phyloP scores from a whole-genome alignment of 2,888 invertebrate species.

The Acronicta psi region DNA sequence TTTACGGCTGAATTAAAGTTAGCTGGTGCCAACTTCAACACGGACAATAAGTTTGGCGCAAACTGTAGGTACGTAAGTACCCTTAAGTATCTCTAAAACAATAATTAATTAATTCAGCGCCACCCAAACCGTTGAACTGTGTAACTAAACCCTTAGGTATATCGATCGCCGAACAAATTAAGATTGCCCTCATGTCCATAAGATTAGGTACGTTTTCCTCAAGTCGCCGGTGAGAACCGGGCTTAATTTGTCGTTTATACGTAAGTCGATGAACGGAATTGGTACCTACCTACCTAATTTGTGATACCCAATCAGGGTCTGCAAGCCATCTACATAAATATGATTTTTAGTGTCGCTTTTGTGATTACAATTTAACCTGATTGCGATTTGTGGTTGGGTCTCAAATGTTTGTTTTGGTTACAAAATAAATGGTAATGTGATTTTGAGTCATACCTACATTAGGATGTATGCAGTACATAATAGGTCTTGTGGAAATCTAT shows the following conservation, averaged over 20 bases:
- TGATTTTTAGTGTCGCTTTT: conserved; percentile 36
- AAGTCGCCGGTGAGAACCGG: conserved; percentile 76
- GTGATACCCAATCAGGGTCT: conserved; percentile 46
- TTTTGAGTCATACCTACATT: conserved; percentile 6
- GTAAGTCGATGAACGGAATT: conserved; percentile 46
- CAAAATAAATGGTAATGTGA: conserved; percentile 30
- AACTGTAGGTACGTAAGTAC: not conserved
- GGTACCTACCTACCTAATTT: conserved; percentile 55
- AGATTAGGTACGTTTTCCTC: conserved; percentile 68
- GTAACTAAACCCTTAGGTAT: conserved; percentile 35
- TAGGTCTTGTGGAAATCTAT: no score
- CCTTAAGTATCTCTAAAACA: not conserved
- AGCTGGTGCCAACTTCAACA: no score
- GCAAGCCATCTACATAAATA: conserved; percentile 48
- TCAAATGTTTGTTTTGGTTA: conserved; percentile 33
- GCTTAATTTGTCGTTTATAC: conserved; percentile 42
- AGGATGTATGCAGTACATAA: no score
- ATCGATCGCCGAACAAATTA: conserved; percentile 63
- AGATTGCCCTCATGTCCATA: conserved; percentile 73
- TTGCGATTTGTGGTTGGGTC: conserved; percentile 23
- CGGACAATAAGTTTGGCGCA: no score
- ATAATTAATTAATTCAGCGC: conserved; percentile 34
- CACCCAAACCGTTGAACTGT: conserved; percentile 29
- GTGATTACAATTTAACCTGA: conserved; percentile 39
- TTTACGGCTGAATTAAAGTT: no score